phyloP scores from a whole-genome alignment of 2,797 vertebrate genomes.

The Emydoidea blandingii region DNA sequence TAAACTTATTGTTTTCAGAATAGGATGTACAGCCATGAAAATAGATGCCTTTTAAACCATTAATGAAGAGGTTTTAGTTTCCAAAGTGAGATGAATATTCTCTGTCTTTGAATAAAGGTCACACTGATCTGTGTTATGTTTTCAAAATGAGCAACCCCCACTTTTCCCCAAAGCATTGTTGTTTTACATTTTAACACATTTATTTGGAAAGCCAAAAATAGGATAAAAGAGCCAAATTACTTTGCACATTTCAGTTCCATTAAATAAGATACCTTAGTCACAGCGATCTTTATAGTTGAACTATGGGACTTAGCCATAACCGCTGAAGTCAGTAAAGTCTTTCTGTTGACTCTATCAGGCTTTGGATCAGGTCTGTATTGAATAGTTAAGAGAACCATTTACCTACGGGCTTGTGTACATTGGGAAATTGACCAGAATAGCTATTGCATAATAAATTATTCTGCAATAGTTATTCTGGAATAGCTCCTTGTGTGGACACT shows the following conservation, averaged over 20 bases:
- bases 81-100: neutral
- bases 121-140: neutral
- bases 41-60: neutral
- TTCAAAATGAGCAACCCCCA: slow-evolving; percentile 10
- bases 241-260: neutral
- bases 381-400: neutral
- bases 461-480: neutral
- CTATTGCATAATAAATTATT: neutral
- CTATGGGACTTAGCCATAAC: neutral
- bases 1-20: neutral
- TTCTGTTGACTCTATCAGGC: neutral
- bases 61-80: neutral
- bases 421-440: neutral
- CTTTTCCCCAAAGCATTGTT: neutral
- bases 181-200: neutral
- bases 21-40: neutral
- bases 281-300: neutral
- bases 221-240: neutral
- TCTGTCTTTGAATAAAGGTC: slow-evolving; percentile 40
- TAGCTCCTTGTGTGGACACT: neutral
- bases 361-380: neutral
- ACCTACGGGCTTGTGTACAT: neutral
- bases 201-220: neutral
- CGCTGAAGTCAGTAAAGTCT: neutral
- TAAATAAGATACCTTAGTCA: neutral